Percentiles rank a stretch among this genome's conserved stretches.
phyloP scores from a whole-genome alignment of 2,797 vertebrate genomes.

The Tauraco hartlaubi region DNA sequence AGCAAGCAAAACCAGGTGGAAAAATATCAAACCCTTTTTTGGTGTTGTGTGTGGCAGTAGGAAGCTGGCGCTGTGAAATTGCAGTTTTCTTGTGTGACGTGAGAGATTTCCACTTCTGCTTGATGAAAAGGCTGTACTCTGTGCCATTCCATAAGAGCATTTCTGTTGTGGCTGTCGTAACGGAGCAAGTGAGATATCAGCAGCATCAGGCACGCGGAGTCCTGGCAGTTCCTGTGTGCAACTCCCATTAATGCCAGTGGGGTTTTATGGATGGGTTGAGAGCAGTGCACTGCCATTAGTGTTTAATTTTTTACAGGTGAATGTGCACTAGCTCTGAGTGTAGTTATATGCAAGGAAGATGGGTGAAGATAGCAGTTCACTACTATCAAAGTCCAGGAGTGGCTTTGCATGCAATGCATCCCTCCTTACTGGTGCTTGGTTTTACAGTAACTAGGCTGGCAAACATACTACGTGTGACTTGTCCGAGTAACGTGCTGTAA shows the following conservation, averaged over 20 bases:
- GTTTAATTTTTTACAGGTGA: conserved; percentile 49
- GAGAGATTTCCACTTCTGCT: background rate
- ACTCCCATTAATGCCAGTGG: accelerated
- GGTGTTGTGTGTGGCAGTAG: background rate
- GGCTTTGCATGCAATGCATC: background rate
- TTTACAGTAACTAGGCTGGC: conserved; percentile 37
- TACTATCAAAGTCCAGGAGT: background rate
- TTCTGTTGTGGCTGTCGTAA: background rate
- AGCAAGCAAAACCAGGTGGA: background rate
- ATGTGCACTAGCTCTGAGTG: background rate
- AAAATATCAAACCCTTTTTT: background rate
- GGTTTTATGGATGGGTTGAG: background rate
- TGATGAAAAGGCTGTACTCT: background rate
- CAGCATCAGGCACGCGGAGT: background rate
- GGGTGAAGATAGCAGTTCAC: background rate
- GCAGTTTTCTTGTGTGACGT: background rate
- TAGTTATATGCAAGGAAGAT: background rate
- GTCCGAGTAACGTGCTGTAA: background rate
- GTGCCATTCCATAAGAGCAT: accelerated
- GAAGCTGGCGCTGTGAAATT: background rate
- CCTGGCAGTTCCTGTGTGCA: background rate
- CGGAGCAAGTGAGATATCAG: background rate
- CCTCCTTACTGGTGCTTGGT: background rate
- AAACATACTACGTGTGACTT: background rate
- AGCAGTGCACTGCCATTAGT: background rate